Evolutionary conservation across 1,140 invertebrate genomes (phyloP).

Genomic region (Dendroctonus valens): DNA sequence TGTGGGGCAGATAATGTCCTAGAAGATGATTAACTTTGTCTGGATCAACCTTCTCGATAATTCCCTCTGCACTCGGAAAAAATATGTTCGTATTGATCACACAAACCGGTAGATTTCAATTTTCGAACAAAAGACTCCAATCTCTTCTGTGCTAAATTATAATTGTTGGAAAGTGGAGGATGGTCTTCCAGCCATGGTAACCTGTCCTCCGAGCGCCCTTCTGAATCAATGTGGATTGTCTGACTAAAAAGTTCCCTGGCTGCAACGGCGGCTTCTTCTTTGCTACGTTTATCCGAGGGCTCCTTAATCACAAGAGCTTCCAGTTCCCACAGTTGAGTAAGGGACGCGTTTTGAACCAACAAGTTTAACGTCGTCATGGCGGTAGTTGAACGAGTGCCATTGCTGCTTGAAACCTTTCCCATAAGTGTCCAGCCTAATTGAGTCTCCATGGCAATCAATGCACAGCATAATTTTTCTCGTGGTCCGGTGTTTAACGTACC

Average conservation of each 20-base stretch:
- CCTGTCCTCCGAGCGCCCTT: slow-evolving; percentile 16
- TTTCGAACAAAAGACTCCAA: slow-evolving; percentile 15
- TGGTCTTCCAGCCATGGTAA: slow-evolving; percentile 5
- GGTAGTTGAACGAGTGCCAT: no score
- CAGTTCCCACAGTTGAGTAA: slow-evolving; percentile 9
- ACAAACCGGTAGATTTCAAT: slow-evolving; percentile 11
- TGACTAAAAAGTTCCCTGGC: slow-evolving; percentile 13
- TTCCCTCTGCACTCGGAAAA: slow-evolving; percentile 35
- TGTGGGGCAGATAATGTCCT: slow-evolving; percentile 35
- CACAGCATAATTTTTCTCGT: no score
- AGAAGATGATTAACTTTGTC: slow-evolving; percentile 1
- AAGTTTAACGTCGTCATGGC: slow-evolving; percentile 10
- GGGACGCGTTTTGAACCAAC: neutral
- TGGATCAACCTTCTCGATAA: slow-evolving; percentile 28
- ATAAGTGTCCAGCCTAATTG: no score
- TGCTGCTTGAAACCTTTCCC: no score
- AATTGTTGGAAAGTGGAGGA: neutral
- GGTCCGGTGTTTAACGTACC: no score
- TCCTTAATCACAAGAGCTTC: neutral
- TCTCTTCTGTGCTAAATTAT: slow-evolving; percentile 23
- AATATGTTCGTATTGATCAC: slow-evolving; percentile 20
- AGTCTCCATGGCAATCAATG: no score
- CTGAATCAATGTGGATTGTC: slow-evolving; percentile 9
- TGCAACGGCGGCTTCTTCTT: neutral
- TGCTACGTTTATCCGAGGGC: slow-evolving; percentile 1